Evolutionary conservation across 2,113 vertebrate genomes (phyloP).

Genomic region (Emydura subglobosa): DNA sequence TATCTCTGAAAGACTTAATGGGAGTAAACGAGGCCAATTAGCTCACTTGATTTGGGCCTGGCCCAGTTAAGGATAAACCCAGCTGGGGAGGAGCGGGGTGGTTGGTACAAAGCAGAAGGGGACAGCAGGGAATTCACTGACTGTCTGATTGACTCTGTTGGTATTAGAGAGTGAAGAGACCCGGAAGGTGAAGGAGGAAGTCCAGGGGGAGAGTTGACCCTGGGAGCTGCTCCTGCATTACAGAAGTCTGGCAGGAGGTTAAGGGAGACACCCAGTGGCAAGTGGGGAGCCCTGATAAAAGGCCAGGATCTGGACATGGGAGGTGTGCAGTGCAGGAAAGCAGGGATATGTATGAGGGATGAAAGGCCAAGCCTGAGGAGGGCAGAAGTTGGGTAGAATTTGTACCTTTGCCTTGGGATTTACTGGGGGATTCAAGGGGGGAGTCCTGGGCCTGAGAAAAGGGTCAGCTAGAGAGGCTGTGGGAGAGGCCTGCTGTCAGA

Average conservation of each 20-base stretch:
- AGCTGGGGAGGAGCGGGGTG: background rate
- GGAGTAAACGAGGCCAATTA: background rate
- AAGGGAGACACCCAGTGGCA: too few relatives aligned
- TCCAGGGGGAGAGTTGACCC: background rate
- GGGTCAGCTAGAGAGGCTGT: too few relatives aligned
- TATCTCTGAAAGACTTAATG: background rate
- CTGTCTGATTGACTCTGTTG: too few relatives aligned
- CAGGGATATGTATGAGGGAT: background rate
- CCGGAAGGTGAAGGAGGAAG: too few relatives aligned
- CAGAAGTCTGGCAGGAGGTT: background rate
- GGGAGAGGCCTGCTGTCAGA: too few relatives aligned
- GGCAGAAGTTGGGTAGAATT: background rate
- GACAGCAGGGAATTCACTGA: background rate
- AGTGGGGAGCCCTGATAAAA: background rate
- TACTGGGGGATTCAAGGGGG: background rate
- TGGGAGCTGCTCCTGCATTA: background rate
- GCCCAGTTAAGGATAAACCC: background rate
- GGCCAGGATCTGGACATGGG: background rate
- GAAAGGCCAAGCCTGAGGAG: background rate
- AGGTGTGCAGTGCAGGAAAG: background rate
- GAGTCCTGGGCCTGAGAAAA: background rate
- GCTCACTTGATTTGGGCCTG: background rate
- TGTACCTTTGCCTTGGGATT: background rate
- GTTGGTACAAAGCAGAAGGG: background rate
- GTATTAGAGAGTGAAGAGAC: too few relatives aligned